Percentiles rank a stretch among this genome's conserved stretches.
Evolutionary conservation across 64 coral and sea anemone genomes (phyloP).

Genomic region (Porites lutea): DNA sequence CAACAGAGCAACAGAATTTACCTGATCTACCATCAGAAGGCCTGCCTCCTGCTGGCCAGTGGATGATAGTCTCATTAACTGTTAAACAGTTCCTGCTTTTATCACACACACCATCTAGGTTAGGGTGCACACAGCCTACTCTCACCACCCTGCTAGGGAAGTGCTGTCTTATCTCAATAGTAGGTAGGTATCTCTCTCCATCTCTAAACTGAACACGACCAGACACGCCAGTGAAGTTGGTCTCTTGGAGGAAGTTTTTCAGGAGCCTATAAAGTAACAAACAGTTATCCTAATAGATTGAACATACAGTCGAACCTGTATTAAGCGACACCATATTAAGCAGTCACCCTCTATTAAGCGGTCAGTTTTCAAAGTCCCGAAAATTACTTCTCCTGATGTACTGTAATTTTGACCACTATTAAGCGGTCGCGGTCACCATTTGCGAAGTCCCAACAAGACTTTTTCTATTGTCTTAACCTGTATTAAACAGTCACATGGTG

Average conservation of each 20-base stretch:
- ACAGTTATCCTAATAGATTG: too few species aligned
- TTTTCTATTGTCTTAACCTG: too few species aligned
- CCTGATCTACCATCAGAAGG: slow-evolving; percentile 84
- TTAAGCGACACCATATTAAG: too few species aligned
- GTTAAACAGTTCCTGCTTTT: slow-evolving; percentile 47
- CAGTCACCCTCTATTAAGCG: too few species aligned
- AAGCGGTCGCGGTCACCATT: too few species aligned
- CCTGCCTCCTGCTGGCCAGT: slow-evolving; percentile 56
- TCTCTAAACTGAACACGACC: slow-evolving; percentile 72
- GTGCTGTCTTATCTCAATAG: slow-evolving; percentile 62
- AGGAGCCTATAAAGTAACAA: slow-evolving; percentile 39
- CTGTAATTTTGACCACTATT: too few species aligned
- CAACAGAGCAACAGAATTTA: not conserved
- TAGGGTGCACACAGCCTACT: slow-evolving; percentile 71
- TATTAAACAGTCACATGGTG: too few species aligned
- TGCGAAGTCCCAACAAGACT: too few species aligned
- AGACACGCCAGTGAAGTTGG: slow-evolving; percentile 85
- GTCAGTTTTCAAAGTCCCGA: too few species aligned
- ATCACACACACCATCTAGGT: slow-evolving; percentile 9
- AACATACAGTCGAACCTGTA: too few species aligned
- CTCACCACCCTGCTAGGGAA: slow-evolving; percentile 41
- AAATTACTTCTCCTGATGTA: too few species aligned
- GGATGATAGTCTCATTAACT: slow-evolving; percentile 65
- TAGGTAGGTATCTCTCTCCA: slow-evolving; percentile 75
- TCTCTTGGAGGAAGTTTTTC: slow-evolving; percentile 72